Percentiles rank a stretch among this genome's conserved stretches.
phyloP scores from a whole-genome alignment of 2,888 invertebrate genomes.

The Lumbricus terrestris region DNA sequence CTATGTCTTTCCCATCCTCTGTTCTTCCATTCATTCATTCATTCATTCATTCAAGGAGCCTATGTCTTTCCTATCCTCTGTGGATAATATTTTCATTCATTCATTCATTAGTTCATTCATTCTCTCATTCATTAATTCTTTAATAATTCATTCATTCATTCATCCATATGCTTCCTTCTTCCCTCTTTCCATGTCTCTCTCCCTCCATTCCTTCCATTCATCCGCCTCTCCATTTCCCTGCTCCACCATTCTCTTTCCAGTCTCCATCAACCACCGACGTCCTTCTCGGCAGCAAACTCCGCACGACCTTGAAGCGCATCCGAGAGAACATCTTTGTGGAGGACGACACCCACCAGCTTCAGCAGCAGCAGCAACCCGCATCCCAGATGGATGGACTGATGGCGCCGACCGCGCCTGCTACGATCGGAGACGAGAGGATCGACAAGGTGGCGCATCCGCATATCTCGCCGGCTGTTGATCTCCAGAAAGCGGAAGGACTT shows the following conservation, averaged over 20 bases:
- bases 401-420: background rate
- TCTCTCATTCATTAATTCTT: too few species aligned
- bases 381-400: background rate
- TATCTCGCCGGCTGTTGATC: constrained; percentile 69
- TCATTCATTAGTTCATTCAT: too few species aligned
- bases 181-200: too few species aligned
- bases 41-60: too few species aligned
- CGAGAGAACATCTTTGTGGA: constrained; percentile 69
- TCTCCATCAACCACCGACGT: background rate
- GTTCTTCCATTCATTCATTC: too few species aligned
- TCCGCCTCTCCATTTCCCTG: background rate
- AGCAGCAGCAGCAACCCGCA: constrained; percentile 4
- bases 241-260: background rate
- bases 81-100: too few species aligned
- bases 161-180: too few species aligned
- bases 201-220: background rate
- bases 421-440: constrained; percentile 26
- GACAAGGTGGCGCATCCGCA: constrained; percentile 63
- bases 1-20: too few species aligned
- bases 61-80: background rate
- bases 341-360: constrained; percentile 14
- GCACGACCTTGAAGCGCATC: constrained; percentile 74
- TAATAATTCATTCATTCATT: too few species aligned
- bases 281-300: constrained; percentile 70
- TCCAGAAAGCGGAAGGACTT: constrained; percentile 70